Base-by-base conservation (phyloP, 2,888 invertebrate genomes). In the Noctua fimbriata region DNA sequence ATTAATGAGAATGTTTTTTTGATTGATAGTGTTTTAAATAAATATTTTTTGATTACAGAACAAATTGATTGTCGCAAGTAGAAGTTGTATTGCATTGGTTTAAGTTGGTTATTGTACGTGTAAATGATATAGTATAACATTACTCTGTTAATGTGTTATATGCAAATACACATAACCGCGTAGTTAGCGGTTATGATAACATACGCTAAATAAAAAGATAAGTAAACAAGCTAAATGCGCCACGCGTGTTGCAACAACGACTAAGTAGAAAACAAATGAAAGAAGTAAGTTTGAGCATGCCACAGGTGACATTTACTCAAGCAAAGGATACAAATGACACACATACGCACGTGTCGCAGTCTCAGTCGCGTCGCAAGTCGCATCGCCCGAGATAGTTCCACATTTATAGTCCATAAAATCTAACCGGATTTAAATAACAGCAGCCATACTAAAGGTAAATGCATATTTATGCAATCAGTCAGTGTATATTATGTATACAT, bases 11-110 rank as follows among this genome's bases (percentile, higher is more conserved):
- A 47, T 60, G 24, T 63, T 75, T 80, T 78, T 66, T 44, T 84
- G 21, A 36, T 21, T 47, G 52, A 84, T 65, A 74, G 41, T 63
- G 5, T 60, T 83, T 75, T 66, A 66, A 78, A 75, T 71, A 58
- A 74, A 83, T 16, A 12, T 55, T 70, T 83, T 74, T 14, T n/a
- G 3, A 24, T n/a, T 55, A 55, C 52, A 72, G 58, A 47, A 58
- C 36, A n/a, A 24, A 28, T 60, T 60, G 7, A 28, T 4, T 16
- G 28, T 28, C 60, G 28, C 28, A 28, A 60, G 55, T 55, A 24
- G 55, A 52, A 24, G 28, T 63, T 63, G 16, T 18, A 32, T 32
- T 63, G 18, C 9, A 63, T 28, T 9, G 60, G 28, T 28, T 60
- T 16, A 14, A 0, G 58, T 58, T n/a, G n/a, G 14, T 4, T 58